phyloP scores from a whole-genome alignment of 2,888 invertebrate species.

The Hydroisotoma schaefferi region DNA sequence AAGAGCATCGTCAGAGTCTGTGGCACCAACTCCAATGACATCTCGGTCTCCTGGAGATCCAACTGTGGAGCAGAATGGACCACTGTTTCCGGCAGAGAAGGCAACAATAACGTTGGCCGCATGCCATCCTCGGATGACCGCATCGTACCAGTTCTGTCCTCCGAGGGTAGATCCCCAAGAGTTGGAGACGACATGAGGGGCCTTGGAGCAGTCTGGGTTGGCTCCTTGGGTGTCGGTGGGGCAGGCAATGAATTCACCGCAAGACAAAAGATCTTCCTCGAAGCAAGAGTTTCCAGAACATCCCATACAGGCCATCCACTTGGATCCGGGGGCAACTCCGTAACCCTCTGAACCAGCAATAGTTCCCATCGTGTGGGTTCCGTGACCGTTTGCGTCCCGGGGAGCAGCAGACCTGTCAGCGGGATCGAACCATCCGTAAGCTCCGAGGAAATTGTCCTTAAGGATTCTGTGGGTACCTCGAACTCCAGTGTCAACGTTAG shows the following conservation, averaged over 20 bases:
- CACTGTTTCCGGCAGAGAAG: slow-evolving; percentile 13
- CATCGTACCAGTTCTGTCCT: slow-evolving; percentile 21
- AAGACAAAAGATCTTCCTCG: neutral
- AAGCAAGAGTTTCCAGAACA: neutral
- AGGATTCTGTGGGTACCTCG: slow-evolving; percentile 7
- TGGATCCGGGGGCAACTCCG: neutral
- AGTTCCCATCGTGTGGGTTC: slow-evolving; percentile 17
- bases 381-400: slow-evolving; percentile 1
- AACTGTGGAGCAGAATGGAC: neutral
- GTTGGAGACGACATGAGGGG: slow-evolving; percentile 5
- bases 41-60: slow-evolving; percentile 6
- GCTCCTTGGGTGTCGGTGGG: neutral
- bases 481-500: slow-evolving; percentile 11
- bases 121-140: slow-evolving; percentile 21
- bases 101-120: slow-evolving; percentile 22
- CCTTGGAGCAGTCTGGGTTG: slow-evolving; percentile 9
- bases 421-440: slow-evolving; percentile 16
- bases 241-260: neutral
- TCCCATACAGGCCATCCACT: neutral
- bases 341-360: slow-evolving; percentile 17
- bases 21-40: slow-evolving; percentile 27
- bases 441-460: slow-evolving; percentile 1
- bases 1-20: neutral
- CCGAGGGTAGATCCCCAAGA: slow-evolving; percentile 7
- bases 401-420: neutral